A percentile compares a stretch with the other conserved stretches of the same genome.
Conservation (phyloP, 2,888 invertebrate species). For the Melanostoma mellinum region DNA sequence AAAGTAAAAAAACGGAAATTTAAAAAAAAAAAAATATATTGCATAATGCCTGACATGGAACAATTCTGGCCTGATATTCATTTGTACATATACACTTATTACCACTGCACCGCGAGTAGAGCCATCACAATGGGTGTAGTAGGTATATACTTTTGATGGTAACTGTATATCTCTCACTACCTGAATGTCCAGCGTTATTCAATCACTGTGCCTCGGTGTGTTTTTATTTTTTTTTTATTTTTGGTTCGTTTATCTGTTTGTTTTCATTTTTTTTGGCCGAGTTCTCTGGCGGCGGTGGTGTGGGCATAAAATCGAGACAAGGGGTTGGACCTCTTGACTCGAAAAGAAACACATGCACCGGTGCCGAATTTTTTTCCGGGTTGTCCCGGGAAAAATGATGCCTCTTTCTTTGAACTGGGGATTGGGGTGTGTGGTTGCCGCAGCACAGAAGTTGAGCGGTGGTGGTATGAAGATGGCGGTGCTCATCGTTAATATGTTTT, state of each 20-base stretch:
- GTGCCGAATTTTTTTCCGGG: conserved; percentile 42
- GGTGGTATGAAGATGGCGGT: conserved; percentile 14
- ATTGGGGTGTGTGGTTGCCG: conserved; percentile 10
- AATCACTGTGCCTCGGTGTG: conserved; percentile 60
- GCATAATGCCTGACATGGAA: conserved; percentile 38
- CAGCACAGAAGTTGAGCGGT: conserved; percentile 22
- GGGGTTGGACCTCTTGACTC: conserved; percentile 70
- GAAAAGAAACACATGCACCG: conserved; percentile 21
- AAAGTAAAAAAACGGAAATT: not conserved
- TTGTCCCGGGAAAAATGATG: conserved; percentile 45
- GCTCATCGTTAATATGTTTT: conserved; percentile 65
- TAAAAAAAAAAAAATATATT: conserved; percentile 11
- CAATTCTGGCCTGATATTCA: conserved; percentile 38
- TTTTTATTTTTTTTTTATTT: conserved; percentile 25
- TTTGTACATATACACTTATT: conserved; percentile 34
- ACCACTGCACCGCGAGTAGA: conserved; percentile 14
- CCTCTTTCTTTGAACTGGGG: not conserved
- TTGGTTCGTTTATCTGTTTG: conserved; percentile 16
- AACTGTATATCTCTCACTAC: conserved; percentile 55
- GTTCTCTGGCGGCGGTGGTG: conserved; percentile 39
- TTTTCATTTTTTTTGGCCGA: conserved; percentile 36
- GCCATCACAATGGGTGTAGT: conserved; percentile 34
- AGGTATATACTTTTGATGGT: conserved; percentile 56
- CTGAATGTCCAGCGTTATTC: conserved; percentile 65
- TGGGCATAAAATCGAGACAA: conserved; percentile 57